Base-by-base conservation (phyloP, 1,140 invertebrate genomes). In the Drosophila ohnishii region DNA sequence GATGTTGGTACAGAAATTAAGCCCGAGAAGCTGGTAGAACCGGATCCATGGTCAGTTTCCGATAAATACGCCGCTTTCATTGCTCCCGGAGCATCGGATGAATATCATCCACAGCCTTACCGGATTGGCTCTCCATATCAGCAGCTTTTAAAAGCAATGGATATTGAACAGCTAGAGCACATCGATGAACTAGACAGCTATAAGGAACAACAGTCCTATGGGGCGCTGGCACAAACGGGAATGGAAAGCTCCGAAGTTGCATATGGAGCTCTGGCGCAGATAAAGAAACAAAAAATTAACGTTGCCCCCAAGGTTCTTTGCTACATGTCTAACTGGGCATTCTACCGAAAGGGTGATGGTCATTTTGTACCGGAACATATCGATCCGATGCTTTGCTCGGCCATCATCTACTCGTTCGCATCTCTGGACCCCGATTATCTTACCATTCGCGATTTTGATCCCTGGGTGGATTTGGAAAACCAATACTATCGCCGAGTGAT, bases 361-460 rank as follows among this genome's bases (percentile, higher is more conserved):
- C 95, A 96, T 91, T 98, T 97, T 90, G 95, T 96, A 0, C 97
- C 97, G 0, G 97, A 98, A 92, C 94, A 97, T 73, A 92, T 98
- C 1, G 96, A 98, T 81, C 93, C 95, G 0, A 92, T 92, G 42
- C 93, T 98, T 0, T 98, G 97, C 83, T 97, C 97, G 0, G 96
- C 98, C 76, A 92, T 98, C 4, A 94, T 98, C 13, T 98, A 98
- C 78, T 96, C 97, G 0, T 98, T 97, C 90, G 96, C 96, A n/a
- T 95, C 95, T 11, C 91, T 98, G 16, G 96, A 97, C 87, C 95
- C 96, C 0, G 94, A 96, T 35, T 95, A 94, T 6, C 92, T 97
- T 3, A 90, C 94, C 1, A 94, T 97, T 5, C 95, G 95, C 32
- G 93, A 96, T 50, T 96, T 96, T 55, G 97, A 98, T 93, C 94